Percentiles rank a stretch among this genome's conserved stretches.
These are phyloP conservation scores for Ageneiosus marmoratus DNA, from an alignment of 2,113 vertebrate genomes.

Conservation along the genomic window DNA sequence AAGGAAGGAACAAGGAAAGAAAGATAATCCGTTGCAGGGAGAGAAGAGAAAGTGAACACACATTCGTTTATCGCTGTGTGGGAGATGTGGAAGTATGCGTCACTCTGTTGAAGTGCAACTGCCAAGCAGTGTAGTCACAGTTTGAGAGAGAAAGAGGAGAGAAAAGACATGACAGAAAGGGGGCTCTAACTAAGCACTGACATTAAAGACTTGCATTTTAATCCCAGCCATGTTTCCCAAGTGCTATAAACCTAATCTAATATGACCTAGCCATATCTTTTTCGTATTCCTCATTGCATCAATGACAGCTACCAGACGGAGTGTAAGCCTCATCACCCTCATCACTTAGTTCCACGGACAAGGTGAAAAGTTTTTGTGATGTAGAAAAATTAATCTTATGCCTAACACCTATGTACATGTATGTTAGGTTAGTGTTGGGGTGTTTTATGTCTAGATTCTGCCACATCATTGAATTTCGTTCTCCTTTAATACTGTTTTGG, in stretches of 20 bases:
- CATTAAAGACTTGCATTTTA: neutral
- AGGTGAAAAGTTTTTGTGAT: slow-evolving; percentile 28
- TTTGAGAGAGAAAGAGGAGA: neutral
- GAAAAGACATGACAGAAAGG: neutral
- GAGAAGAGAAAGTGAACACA: slow-evolving; percentile 21
- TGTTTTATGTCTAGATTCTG: slow-evolving; percentile 16
- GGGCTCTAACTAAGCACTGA: slow-evolving; percentile 11
- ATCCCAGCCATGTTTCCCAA: slow-evolving; percentile 27
- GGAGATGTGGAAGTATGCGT: slow-evolving; percentile 29
- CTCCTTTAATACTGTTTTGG: neutral
- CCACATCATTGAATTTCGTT: slow-evolving; percentile 11
- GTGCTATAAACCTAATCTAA: slow-evolving; percentile 26
- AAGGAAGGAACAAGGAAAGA: slow-evolving; percentile 30
- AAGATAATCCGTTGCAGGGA: slow-evolving; percentile 30
- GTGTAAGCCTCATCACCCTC: neutral
- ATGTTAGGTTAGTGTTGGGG: neutral
- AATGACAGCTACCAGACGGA: neutral
- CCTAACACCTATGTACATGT: neutral
- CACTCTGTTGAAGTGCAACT: slow-evolving; percentile 37
- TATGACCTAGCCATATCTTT: slow-evolving; percentile 10
- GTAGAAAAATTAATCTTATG: slow-evolving; percentile 10
- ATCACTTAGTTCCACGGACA: neutral
- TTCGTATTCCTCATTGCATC: slow-evolving; percentile 6
- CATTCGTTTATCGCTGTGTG: slow-evolving; percentile 36
- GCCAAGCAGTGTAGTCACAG: slow-evolving; percentile 32